Percentiles rank a stretch among this genome's conserved stretches.
Evolutionary conservation across 1,140 invertebrate genomes (phyloP).

Genomic region (Rhagoletis pomonella): DNA sequence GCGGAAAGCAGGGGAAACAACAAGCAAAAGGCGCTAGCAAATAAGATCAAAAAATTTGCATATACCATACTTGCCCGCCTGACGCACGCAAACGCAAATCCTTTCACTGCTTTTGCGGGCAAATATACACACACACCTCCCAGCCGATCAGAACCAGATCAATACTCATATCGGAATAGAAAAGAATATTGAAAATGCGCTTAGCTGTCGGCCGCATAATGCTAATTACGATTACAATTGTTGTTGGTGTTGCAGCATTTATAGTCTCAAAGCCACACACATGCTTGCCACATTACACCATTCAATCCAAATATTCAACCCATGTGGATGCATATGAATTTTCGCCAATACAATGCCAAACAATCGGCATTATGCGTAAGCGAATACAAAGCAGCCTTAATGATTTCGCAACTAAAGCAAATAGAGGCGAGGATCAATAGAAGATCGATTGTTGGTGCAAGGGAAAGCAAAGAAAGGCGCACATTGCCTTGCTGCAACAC

Average conservation of each 20-base stretch:
- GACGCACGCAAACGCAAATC: neutral
- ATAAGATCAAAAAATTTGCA: conserved; percentile 10
- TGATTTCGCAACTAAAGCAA: conserved; percentile 39
- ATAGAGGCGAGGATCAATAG: neutral
- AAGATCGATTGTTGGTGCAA: neutral
- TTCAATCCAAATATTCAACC: conserved; percentile 23
- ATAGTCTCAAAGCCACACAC: conserved; percentile 47
- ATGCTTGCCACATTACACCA: conserved; percentile 33
- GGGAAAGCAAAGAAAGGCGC: neutral
- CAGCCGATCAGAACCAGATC: neutral
- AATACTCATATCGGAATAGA: neutral
- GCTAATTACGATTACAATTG: conserved; percentile 41
- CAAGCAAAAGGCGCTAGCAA: neutral
- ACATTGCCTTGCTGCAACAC: neutral
- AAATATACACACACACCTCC: conserved; percentile 46
- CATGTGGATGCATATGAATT: neutral
- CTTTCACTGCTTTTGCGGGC: neutral
- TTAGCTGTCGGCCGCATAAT: conserved; percentile 33
- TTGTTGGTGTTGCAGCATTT: conserved; percentile 11
- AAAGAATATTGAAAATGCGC: neutral
- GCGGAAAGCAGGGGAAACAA: neutral
- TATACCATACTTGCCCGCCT: neutral
- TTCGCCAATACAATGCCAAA: conserved; percentile 21
- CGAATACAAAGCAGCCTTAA: conserved; percentile 17
- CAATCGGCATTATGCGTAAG: neutral